Evolutionary conservation across 2,888 invertebrate genomes (phyloP), one percentile per base, ranked within the genome.

Genomic region (Epirrhoe tristata): DNA sequence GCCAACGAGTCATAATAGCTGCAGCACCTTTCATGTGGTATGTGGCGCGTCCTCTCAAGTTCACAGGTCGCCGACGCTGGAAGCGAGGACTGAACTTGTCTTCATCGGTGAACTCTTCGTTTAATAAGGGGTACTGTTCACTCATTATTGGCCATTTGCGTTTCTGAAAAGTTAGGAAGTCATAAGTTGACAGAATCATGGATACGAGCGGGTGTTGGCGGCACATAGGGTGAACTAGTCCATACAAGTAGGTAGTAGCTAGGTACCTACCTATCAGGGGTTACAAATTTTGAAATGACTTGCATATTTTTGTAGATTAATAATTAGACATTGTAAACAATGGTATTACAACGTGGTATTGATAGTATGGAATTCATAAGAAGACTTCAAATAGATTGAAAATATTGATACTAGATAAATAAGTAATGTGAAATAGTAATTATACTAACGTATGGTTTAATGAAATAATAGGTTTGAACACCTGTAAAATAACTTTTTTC

Each of bases 51-150:
- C 85, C 83, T 46, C 78, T 82, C 14, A 58, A 24, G 14, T 63
- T 77, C 62, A 80, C 75, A 14, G 79, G 76, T 39, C 81, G 81
- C 12, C 80, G 77, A 36, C 82, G 77, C 16, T 83, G 81, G 58
- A 80, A 81, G 1, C 75, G 81, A 43, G 84, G 81, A 63, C 75
- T 82, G 57, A 77, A 79, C 12, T 76, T 78, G 4, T 91, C 91
- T 64, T 91, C 90, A 61, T 91, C 91, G 0, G 87, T 86, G 16
- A 80, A 69, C 5, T 88, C 87, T 63, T 91, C 90, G 73, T 82
- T 81, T 66, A 93, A 79, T 71, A 93, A 81, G 61, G 92, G 91
- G 58, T 79, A 85, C 67, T 91, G 84, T 69, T 93, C 93, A 70
- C 77, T 87, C 92, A 93, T 93, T 72, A 81, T 89, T 86, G 70